phyloP scores from a whole-genome alignment of 2,797 vertebrate species.

The Emys orbicularis region DNA sequence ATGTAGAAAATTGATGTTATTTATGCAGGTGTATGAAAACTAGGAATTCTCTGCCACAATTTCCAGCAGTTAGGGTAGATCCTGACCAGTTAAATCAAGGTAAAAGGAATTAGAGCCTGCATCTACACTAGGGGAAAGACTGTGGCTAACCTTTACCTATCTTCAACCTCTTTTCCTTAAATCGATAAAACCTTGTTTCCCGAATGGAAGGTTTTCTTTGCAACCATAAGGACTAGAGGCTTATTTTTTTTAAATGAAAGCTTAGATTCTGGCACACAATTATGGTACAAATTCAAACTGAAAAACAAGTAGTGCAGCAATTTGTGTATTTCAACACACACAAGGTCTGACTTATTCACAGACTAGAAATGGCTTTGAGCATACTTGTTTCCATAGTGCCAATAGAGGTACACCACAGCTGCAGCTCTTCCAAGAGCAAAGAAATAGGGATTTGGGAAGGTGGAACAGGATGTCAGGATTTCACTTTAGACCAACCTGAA shows the following conservation, averaged over 20 bases:
- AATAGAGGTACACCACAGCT: neutral
- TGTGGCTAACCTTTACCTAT: neutral
- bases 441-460: neutral
- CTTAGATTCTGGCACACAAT: neutral
- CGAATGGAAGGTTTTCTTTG: neutral
- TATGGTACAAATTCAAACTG: rapidly evolving
- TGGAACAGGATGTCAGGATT: neutral
- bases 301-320: neutral
- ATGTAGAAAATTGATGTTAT: neutral
- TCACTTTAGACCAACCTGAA: neutral
- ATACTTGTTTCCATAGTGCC: neutral
- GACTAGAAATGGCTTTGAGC: neutral
- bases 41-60: neutral
- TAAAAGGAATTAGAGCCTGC: neutral
- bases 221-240: neutral
- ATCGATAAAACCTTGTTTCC: neutral
- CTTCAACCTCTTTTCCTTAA: neutral
- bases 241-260: neutral
- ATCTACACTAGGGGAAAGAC: neutral
- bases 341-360: neutral
- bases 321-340: neutral
- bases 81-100: neutral
- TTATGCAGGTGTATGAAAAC: rapidly evolving
- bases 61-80: neutral
- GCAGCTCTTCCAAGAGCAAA: neutral